Percentiles rank a stretch among this genome's conserved stretches.
Evolutionary conservation across 2,888 invertebrate genomes (phyloP).

Genomic region (Agapostemon virescens): DNA sequence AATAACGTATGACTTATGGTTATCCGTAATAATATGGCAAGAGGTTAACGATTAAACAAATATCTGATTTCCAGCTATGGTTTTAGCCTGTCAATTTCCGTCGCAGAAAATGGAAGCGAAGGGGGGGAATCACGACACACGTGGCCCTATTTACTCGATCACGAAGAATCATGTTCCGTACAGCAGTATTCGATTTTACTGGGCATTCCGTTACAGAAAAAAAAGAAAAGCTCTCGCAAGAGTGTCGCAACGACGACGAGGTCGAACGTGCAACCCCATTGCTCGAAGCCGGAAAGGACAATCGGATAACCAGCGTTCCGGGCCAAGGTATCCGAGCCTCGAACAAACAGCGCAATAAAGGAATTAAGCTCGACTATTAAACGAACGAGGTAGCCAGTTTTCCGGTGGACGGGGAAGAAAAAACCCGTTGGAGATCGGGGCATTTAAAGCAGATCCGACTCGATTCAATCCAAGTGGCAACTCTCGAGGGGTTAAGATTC

Average conservation of each 20-base stretch:
- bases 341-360: slow-evolving; percentile 44
- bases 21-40: too few species aligned
- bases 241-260: slow-evolving; percentile 2
- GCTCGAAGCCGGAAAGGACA: slow-evolving; percentile 19
- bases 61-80: too few species aligned
- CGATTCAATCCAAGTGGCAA: slow-evolving; percentile 32
- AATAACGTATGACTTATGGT: too few species aligned
- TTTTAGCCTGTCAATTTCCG: background rate
- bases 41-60: background rate
- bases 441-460: slow-evolving; percentile 47
- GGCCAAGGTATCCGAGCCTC: slow-evolving; percentile 5
- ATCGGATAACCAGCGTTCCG: slow-evolving; percentile 10
- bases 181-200: background rate
- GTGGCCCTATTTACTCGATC: background rate
- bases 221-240: background rate
- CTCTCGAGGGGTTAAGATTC: slow-evolving; percentile 51
- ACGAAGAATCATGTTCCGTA: background rate
- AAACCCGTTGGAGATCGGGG: slow-evolving; percentile 22
- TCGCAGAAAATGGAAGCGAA: background rate
- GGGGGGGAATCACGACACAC: background rate
- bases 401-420: background rate
- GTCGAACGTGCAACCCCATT: slow-evolving; percentile 12
- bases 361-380: slow-evolving; percentile 46
- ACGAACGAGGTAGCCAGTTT: slow-evolving; percentile 14
- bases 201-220: background rate